A percentile compares a stretch with the other conserved stretches of the same genome.
These are phyloP conservation scores for Lophura nycthemera DNA, from an alignment of 2,113 vertebrate genomes.

Conservation along the genomic window DNA sequence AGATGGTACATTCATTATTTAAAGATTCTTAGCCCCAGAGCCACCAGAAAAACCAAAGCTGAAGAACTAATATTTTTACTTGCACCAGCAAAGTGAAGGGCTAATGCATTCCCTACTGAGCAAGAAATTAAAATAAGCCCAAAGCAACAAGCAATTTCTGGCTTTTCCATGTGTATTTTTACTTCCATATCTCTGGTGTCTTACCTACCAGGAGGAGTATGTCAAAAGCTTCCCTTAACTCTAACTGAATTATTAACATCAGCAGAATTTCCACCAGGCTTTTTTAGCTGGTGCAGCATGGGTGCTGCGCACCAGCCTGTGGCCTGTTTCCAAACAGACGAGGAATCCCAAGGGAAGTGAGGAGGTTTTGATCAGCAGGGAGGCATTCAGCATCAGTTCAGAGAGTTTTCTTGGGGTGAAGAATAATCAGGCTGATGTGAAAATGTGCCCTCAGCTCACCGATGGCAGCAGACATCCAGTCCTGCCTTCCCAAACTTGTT, in stretches of 20 bases:
- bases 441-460: no score
- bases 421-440: neutral
- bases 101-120: neutral
- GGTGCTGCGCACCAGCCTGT: neutral
- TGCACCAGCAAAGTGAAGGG: neutral
- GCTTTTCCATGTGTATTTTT: constrained; percentile 4
- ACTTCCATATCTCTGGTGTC: constrained; percentile 3
- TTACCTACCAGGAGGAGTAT: neutral
- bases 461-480: neutral
- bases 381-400: neutral
- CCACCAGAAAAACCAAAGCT: neutral
- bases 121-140: constrained; percentile 15
- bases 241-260: neutral
- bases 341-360: neutral
- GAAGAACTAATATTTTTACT: neutral
- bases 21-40: neutral
- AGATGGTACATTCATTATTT: neutral
- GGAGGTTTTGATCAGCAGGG: neutral
- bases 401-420: neutral
- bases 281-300: neutral
- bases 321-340: neutral
- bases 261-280: neutral
- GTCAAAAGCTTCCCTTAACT: neutral
- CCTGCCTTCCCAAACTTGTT: neutral
- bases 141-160: constrained; percentile 21